Conservation (phyloP, 2,113 vertebrate genomes). For the Nothocercus julius region DNA sequence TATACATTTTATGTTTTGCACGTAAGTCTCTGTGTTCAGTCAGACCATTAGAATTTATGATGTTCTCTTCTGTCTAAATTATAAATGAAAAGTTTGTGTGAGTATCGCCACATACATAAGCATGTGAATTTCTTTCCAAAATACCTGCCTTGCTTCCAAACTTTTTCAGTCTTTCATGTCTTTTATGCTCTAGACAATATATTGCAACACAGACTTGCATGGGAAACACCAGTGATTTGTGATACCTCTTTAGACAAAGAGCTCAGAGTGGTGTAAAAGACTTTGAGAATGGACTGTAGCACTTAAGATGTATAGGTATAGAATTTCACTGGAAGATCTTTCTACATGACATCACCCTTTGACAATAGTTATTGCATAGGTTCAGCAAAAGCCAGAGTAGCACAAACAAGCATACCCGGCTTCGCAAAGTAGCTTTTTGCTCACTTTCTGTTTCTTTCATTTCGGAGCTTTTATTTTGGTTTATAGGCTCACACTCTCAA, state of each 20-base stretch:
- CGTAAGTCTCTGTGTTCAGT: background rate
- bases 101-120: background rate
- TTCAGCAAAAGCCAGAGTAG: background rate
- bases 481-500: background rate
- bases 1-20: background rate
- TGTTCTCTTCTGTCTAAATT: background rate
- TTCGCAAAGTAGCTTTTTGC: background rate
- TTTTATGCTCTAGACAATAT: background rate
- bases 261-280: background rate
- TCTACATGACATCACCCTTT: no score
- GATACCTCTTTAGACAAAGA: background rate
- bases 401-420: background rate
- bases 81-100: background rate
- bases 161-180: background rate
- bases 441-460: background rate
- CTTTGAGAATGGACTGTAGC: background rate
- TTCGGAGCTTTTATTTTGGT: background rate
- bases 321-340: background rate
- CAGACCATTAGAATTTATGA: background rate
- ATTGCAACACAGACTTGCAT: background rate
- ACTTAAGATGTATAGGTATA: background rate
- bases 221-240: background rate
- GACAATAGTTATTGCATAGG: background rate
- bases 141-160: background rate
- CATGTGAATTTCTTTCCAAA: background rate